Conservation (phyloP, 2,113 vertebrate species). For the Myotis davidii region DNA sequence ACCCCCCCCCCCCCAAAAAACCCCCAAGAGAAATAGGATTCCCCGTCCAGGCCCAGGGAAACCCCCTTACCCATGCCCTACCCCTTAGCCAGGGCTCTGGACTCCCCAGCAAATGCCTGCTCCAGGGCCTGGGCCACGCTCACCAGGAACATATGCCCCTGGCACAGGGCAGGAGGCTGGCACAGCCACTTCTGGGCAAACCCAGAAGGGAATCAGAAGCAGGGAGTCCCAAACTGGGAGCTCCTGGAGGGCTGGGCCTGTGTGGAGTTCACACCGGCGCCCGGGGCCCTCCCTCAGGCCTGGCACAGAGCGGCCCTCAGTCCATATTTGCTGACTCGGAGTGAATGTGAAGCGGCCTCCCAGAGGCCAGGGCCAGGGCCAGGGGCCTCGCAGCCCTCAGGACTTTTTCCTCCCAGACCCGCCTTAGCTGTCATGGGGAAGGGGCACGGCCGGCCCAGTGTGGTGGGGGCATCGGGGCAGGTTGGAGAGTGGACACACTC, state of each 20-base stretch:
- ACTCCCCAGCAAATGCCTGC: background rate
- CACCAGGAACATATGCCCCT: background rate
- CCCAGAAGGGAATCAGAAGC: background rate
- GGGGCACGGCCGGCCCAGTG: background rate
- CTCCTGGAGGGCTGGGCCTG: background rate
- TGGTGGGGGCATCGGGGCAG: rapidly evolving
- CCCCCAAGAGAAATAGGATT: background rate
- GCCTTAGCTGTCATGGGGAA: background rate
- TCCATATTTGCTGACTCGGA: background rate
- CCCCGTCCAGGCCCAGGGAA: background rate
- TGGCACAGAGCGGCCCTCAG: background rate
- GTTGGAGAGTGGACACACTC: background rate
- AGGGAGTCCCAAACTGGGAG: background rate
- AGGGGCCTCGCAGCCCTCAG: background rate
- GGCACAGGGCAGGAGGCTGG: background rate
- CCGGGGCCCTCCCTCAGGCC: background rate
- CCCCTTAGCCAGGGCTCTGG: background rate
- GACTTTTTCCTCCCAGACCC: background rate
- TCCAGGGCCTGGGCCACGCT: background rate
- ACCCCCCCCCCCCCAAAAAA: background rate
- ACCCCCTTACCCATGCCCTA: background rate
- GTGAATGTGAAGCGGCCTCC: background rate
- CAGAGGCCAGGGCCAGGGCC: background rate
- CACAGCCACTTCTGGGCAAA: rapidly evolving
- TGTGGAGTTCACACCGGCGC: rapidly evolving